These are phyloP conservation scores for Chrysolina haemoptera DNA, from an alignment of 2,888 invertebrate species.

Conservation along the genomic window DNA sequence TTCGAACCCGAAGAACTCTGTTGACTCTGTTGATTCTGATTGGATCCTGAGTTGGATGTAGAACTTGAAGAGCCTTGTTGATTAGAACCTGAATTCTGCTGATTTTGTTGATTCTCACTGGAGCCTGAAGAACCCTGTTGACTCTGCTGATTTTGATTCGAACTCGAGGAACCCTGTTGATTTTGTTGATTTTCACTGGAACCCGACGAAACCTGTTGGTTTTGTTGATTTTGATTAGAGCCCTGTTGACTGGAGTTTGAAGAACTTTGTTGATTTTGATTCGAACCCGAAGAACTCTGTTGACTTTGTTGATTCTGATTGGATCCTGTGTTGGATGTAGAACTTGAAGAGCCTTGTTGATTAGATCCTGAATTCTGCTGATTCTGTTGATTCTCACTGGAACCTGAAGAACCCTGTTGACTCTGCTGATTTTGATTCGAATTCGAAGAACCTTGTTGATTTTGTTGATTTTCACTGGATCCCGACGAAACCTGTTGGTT, in stretches of 20 bases:
- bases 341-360: slow-evolving; percentile 35
- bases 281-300: slow-evolving; percentile 47
- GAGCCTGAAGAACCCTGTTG: slow-evolving; percentile 30
- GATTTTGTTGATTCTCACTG: slow-evolving; percentile 46
- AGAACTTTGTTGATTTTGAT: slow-evolving; percentile 44
- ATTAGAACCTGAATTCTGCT: no score
- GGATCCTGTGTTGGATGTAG: no score
- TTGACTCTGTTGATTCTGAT: slow-evolving; percentile 45
- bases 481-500: slow-evolving; percentile 44
- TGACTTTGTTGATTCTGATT: slow-evolving; percentile 42
- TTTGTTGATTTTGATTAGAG: slow-evolving; percentile 20
- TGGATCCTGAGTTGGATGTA: no score
- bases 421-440: slow-evolving; percentile 44
- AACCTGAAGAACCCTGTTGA: slow-evolving; percentile 38
- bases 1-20: slow-evolving; percentile 37
- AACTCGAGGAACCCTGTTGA: slow-evolving; percentile 37
- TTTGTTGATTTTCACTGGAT: slow-evolving; percentile 39
- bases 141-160: slow-evolving; percentile 38
- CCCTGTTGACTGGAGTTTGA: neutral
- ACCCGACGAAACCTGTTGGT: slow-evolving; percentile 22
- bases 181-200: slow-evolving; percentile 32
- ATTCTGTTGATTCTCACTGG: slow-evolving; percentile 44
- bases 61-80: slow-evolving; percentile 33
- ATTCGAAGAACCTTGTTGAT: slow-evolving; percentile 33
- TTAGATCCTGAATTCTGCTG: no score